Evolutionary conservation across 2,797 vertebrate genomes (phyloP).

Genomic region (Triplophysa bombifrons): DNA sequence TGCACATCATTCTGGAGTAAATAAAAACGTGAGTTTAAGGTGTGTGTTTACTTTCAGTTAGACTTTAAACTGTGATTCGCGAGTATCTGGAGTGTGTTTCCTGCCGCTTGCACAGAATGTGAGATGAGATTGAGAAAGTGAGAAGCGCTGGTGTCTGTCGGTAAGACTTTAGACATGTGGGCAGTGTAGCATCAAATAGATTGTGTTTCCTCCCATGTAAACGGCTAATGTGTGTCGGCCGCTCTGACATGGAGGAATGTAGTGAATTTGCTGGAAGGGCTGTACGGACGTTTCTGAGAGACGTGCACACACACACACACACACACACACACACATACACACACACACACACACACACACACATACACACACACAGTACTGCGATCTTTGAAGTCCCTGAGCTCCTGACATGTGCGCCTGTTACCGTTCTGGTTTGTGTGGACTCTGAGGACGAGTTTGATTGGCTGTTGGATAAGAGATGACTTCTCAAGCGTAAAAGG

Average conservation of each 20-base stretch:
- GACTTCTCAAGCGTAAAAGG: conserved; percentile 70
- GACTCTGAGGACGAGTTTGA: conserved; percentile 71
- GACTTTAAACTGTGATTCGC: conserved; percentile 78
- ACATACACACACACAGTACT: not conserved
- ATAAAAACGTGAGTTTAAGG: conserved; percentile 71
- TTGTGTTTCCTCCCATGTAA: conserved; percentile 83
- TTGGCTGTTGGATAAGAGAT: conserved; percentile 75
- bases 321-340: not conserved
- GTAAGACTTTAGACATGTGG: conserved; percentile 76
- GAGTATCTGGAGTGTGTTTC: conserved; percentile 72
- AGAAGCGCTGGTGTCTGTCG: conserved; percentile 71
- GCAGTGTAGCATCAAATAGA: conserved; percentile 84
- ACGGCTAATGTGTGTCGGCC: conserved; percentile 76
- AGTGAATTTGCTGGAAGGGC: conserved; percentile 81
- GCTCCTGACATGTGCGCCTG: conserved; percentile 63
- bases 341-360: conserved; percentile 1
- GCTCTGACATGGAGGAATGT: conserved; percentile 83
- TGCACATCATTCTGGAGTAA: conserved; percentile 70
- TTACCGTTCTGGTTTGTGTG: conserved; percentile 63
- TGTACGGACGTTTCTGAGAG: conserved; percentile 79
- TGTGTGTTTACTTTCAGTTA: conserved; percentile 70
- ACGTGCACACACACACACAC: conserved; percentile 52
- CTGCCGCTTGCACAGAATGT: conserved; percentile 75
- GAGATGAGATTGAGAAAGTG: conserved; percentile 81
- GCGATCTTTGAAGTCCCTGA: conserved; percentile 31